Conservation (phyloP, 2,797 vertebrate species). For the Malurus splendens region DNA sequence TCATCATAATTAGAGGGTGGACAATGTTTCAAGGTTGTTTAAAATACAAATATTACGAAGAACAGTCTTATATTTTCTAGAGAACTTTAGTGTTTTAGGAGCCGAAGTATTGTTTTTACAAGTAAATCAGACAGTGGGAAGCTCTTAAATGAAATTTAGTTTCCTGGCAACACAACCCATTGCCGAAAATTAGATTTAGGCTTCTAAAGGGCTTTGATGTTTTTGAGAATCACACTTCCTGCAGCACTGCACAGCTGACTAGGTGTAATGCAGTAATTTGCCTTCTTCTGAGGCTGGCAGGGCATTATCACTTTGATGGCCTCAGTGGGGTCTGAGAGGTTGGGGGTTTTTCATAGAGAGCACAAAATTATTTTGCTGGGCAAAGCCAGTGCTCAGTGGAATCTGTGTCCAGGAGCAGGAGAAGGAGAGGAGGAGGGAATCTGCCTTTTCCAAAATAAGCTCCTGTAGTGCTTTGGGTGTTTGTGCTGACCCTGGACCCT, state of each 20-base stretch:
- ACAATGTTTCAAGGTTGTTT: neutral
- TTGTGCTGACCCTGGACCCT: neutral
- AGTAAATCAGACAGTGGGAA: constrained; percentile 14
- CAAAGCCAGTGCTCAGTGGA: neutral
- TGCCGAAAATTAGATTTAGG: constrained; percentile 44
- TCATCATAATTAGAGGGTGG: neutral
- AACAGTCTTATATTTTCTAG: neutral
- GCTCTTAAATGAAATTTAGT: constrained; percentile 49
- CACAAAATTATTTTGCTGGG: neutral
- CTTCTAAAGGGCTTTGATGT: constrained; percentile 25
- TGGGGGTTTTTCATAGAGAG: neutral
- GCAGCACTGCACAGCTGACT: constrained; percentile 9
- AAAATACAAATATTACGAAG: neutral
- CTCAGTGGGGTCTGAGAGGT: neutral
- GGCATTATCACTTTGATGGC: neutral
- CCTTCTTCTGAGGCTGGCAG: neutral
- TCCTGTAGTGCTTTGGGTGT: neutral
- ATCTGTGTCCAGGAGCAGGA: neutral
- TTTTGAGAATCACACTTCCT: constrained; percentile 37
- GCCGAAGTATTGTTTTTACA: constrained; percentile 1
- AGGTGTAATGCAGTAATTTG: neutral
- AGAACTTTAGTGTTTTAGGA: neutral
- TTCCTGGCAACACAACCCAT: constrained; percentile 39
- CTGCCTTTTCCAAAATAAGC: neutral
- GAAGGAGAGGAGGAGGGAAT: neutral